Evolutionary conservation across 2,797 vertebrate species (phyloP), one percentile per base, ranked within the genome.

Genomic region (Karalla daura): DNA sequence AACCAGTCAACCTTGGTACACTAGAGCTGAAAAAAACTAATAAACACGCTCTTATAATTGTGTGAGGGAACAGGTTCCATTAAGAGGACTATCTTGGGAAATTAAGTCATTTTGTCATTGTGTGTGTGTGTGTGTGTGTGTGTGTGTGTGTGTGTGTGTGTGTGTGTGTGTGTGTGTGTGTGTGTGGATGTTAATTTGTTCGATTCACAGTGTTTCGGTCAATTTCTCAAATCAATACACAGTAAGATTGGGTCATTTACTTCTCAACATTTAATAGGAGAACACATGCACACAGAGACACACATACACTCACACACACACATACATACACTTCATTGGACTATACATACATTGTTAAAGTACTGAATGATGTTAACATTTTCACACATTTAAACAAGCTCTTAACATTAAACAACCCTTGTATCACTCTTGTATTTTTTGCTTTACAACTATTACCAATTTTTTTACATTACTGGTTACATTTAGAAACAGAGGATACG

Each of bases 161-260:
- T 27, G 27, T 46, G 41, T 51, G 33, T 39, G 49, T 47, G 49
- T 27, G 36, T 45, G 52, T 41, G 18, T 4, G 58, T 41, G 55
- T 54, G 24, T 47, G 55, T 9, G 43, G 9, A 5, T 11, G 13
- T 5, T 17, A 3, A 28, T 68, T 33, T 60, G 7, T 8, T 32
- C 12, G 12, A 12, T 80, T 53, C 25, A 55, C 65, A 55, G 55
- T 53, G 55, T 63, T 50, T 68, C 30, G 49, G 50, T 73, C 25
- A 35, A 74, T 71, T 73, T 66, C 50, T 69, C 32, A 14, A 54
- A 81, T 86, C 72, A 69, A 78, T 79, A 63, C 39, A 0, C 2
- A 3, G 49, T 39, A 52, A 47, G 81, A 79, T 74, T 76, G 65
- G 28, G 45, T 76, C 32, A 63, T 78, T 76, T 70, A 68, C 49